Evolutionary conservation across 2,888 invertebrate genomes (phyloP).

Genomic region (Eledona agricola): DNA sequence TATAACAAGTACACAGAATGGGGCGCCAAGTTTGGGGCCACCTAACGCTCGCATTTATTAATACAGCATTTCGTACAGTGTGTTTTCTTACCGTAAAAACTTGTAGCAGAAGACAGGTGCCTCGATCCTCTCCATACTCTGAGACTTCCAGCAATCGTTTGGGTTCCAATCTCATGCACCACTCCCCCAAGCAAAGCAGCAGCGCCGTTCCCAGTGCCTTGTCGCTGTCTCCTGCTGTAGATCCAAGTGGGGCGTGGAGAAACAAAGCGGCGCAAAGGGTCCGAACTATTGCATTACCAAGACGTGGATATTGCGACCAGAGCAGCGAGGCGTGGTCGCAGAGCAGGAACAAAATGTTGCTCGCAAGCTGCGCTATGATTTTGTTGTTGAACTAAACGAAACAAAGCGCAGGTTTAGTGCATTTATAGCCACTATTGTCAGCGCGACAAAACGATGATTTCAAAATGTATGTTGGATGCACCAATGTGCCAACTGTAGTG

Average conservation of each 20-base stretch:
- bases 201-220: conserved; percentile 81
- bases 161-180: conserved; percentile 87
- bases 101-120: conserved; percentile 67
- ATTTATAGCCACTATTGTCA: no score
- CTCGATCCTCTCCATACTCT: conserved; percentile 61
- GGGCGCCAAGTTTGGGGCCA: conserved; percentile 69
- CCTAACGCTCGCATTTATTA: conserved; percentile 10
- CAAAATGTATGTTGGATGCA: no score
- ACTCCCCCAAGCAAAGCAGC: conserved; percentile 90
- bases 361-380: conserved; percentile 84
- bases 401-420: no score
- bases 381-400: conserved; percentile 82
- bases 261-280: conserved; percentile 63
- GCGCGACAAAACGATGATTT: no score
- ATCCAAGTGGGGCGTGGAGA: conserved; percentile 65
- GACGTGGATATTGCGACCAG: conserved; percentile 75
- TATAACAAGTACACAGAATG: conserved; percentile 70
- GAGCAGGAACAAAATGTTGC: conserved; percentile 80
- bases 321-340: conserved; percentile 82
- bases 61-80: neutral
- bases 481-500: no score
- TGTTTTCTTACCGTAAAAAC: conserved; percentile 73
- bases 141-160: conserved; percentile 68
- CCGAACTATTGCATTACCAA: conserved; percentile 67
- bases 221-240: conserved; percentile 68